Evolutionary conservation across 2,797 vertebrate species (phyloP).

Genomic region (Sebastes steindachneri): DNA sequence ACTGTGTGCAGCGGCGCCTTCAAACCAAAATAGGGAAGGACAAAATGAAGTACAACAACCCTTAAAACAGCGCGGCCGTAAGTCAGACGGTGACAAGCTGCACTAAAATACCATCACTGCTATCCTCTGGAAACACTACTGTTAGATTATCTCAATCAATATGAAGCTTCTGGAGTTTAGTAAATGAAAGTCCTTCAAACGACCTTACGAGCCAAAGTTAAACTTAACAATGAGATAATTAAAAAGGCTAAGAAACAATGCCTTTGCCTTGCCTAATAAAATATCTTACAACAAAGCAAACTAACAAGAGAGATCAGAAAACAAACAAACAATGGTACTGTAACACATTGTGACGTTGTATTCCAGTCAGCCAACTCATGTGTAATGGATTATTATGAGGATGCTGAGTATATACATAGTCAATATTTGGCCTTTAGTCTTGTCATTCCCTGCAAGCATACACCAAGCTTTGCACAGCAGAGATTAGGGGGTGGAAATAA

Average conservation of each 20-base stretch:
- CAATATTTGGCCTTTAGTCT: neutral
- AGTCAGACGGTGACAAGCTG: slow-evolving; percentile 8
- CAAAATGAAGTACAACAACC: slow-evolving; percentile 32
- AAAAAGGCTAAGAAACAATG: neutral
- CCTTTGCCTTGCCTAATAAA: neutral
- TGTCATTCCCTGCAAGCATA: neutral
- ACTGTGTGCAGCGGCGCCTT: slow-evolving; percentile 16
- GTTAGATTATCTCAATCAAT: slow-evolving; percentile 10
- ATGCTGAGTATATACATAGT: neutral
- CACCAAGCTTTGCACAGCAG: neutral
- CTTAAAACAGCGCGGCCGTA: neutral
- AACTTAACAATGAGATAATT: neutral
- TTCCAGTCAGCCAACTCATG: neutral
- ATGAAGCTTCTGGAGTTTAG: neutral
- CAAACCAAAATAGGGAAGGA: slow-evolving; percentile 33
- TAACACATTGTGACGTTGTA: neutral
- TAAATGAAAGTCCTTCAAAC: neutral
- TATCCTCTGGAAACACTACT: neutral
- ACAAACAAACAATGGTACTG: neutral
- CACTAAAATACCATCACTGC: neutral
- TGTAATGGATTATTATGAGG: neutral
- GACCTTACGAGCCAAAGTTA: neutral
- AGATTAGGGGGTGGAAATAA: neutral
- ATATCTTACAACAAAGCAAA: neutral
- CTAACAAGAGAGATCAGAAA: neutral